phyloP scores from a whole-genome alignment of 2,888 invertebrate genomes.

The Mythimna pallens region DNA sequence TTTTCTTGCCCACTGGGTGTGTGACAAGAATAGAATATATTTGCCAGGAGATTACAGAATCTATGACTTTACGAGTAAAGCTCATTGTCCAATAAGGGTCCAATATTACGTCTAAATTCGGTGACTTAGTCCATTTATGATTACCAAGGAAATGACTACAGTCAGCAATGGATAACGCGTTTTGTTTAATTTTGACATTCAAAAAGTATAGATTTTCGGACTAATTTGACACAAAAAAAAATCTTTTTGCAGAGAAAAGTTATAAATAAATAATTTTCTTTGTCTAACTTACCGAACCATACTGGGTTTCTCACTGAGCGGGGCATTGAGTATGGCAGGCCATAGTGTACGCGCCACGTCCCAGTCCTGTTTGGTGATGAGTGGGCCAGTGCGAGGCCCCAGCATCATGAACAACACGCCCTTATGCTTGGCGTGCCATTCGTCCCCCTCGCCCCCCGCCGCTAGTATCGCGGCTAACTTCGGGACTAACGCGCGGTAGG shows the following conservation, averaged over 20 bases:
- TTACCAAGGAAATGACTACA: too few species aligned
- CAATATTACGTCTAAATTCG: too few species aligned
- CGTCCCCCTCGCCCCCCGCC: constrained; percentile 86
- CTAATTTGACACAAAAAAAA: too few species aligned
- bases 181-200: not conserved
- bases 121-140: too few species aligned
- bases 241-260: not conserved
- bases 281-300: constrained; percentile 90
- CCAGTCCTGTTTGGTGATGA: constrained; percentile 95
- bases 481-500: constrained; percentile 92
- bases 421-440: constrained; percentile 86
- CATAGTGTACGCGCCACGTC: constrained; percentile 93
- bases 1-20: too few species aligned
- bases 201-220: not conserved
- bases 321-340: constrained; percentile 94
- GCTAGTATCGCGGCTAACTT: constrained; percentile 91
- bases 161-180: not conserved
- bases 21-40: too few species aligned
- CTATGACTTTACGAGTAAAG: too few species aligned
- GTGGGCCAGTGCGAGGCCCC: constrained; percentile 92
- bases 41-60: too few species aligned
- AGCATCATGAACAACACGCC: constrained; percentile 95
- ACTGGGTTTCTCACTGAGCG: constrained; percentile 96
- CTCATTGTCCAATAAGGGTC: too few species aligned
- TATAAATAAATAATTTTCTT: not conserved